Evolutionary conservation across 2,888 invertebrate species (phyloP), one percentile per base, ranked within the genome.

Genomic region (Proisotoma minuta): DNA sequence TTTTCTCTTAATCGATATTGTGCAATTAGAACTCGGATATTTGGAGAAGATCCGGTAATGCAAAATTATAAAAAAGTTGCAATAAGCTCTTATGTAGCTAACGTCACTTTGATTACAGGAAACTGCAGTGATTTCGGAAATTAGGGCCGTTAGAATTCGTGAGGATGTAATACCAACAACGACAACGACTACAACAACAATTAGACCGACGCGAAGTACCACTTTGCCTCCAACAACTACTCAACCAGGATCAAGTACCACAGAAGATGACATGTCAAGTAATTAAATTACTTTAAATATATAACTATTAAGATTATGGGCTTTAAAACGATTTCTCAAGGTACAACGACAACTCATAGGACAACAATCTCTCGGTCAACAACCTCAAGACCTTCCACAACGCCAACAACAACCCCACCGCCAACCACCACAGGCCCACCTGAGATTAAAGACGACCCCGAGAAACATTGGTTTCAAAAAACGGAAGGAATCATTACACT

Each of bases 161-260:
- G 22, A 49, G 5, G 5, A 52, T 3, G 5, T 8, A 12, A 24
- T 20, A 3, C 5, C 51, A 2, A 52, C 57, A 10, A 60, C 60
- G 8, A 53, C 54, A 22, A 26, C 29, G 27, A 23, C 56, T 18
- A 48, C 52, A 18, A 28, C 62, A 51, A 28, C 54, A 15, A 39
- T 26, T 8, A 27, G 34, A 15, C 24, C 57, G 3, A 53, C 56
- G 34, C 15, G 2, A 15, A 28, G 29, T 4, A 59, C 48, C n/a
- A 52, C 59, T 5, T n/a, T 28, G n/a, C 4, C 52, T 3, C n/a
- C 57, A 22, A 10, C 47, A 49, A 39, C 59, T 3, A 53, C 58
- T 3, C 28, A 40, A 22, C 28, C 47, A 20, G 43, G 20, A 29
- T 34, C 60, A n/a, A 49, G 28, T 2, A 48, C 49, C 2, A 2